Evolutionary conservation across 2,888 invertebrate genomes (phyloP).

Genomic region (Mystacides longicornis): DNA sequence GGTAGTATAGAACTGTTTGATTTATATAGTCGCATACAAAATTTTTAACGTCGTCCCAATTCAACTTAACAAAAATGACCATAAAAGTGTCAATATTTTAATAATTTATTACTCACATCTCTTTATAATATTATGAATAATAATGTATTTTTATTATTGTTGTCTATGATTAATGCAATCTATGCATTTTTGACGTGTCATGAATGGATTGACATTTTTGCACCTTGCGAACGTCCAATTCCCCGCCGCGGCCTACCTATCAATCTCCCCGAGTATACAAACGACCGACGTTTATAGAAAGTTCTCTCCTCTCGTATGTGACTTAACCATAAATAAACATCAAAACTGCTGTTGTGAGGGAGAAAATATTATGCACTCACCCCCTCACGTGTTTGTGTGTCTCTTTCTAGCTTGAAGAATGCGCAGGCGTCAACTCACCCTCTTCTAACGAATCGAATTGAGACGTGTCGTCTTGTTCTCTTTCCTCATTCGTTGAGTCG

Average conservation of each 20-base stretch:
- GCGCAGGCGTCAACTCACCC: constrained; percentile 19
- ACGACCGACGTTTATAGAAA: no score
- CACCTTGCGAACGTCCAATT: no score
- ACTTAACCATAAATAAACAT: constrained; percentile 25
- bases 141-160: neutral
- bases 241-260: neutral
- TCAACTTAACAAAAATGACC: neutral
- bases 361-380: constrained; percentile 17
- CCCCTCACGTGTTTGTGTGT: constrained; percentile 32
- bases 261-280: no score
- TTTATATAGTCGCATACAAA: neutral
- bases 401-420: constrained; percentile 13
- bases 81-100: neutral
- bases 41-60: neutral
- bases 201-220: no score
- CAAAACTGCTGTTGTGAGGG: constrained; percentile 16
- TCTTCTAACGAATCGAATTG: constrained; percentile 3
- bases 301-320: constrained; percentile 20
- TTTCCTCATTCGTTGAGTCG: neutral
- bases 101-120: neutral
- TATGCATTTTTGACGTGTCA: no score
- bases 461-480: constrained; percentile 5
- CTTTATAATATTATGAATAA: no score
- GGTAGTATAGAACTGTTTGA: neutral
- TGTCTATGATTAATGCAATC: constrained; percentile 2